These are phyloP conservation scores for Galaxea fascicularis DNA, from an alignment of 92 coral and sea anemone genomes.

Conservation along the genomic window DNA sequence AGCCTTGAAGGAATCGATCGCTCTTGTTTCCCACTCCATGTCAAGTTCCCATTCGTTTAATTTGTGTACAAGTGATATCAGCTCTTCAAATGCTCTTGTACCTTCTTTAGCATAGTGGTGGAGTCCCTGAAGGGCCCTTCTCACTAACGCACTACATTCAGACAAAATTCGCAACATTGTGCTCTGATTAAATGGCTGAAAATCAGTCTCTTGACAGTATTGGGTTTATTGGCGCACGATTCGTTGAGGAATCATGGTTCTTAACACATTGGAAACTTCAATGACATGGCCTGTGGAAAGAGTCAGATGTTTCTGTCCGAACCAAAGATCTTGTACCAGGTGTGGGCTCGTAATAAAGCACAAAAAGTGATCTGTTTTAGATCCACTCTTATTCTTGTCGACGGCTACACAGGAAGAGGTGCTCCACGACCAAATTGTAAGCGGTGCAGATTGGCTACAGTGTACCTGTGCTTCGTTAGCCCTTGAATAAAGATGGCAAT, in stretches of 20 bases:
- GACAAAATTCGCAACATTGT: neutral
- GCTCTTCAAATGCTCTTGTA: slow-evolving; percentile 19
- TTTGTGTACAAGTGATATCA: slow-evolving; percentile 11
- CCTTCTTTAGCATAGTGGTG: neutral
- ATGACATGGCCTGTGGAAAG: slow-evolving; percentile 23
- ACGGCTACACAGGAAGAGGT: neutral
- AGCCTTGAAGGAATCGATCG: neutral
- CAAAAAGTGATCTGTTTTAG: slow-evolving; percentile 7
- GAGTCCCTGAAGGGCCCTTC: slow-evolving; percentile 15
- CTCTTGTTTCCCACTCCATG: too few species aligned
- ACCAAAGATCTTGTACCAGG: slow-evolving; percentile 11
- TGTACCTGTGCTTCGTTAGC: slow-evolving; percentile 18
- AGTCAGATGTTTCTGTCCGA: slow-evolving; percentile 18
- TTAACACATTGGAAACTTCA: slow-evolving; percentile 27
- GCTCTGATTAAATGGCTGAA: slow-evolving; percentile 4
- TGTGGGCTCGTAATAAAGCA: slow-evolving; percentile 19
- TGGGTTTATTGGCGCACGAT: too few species aligned
- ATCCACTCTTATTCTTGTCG: slow-evolving; percentile 19
- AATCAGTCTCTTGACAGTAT: neutral
- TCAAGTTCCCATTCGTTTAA: slow-evolving; percentile 10
- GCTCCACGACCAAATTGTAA: slow-evolving; percentile 21
- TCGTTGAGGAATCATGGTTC: slow-evolving; percentile 23
- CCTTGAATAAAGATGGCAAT: slow-evolving; percentile 25
- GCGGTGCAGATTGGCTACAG: slow-evolving; percentile 34
- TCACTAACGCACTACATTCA: neutral